Base-by-base conservation (phyloP, 2,888 invertebrate genomes). In the Agrochola lota region DNA sequence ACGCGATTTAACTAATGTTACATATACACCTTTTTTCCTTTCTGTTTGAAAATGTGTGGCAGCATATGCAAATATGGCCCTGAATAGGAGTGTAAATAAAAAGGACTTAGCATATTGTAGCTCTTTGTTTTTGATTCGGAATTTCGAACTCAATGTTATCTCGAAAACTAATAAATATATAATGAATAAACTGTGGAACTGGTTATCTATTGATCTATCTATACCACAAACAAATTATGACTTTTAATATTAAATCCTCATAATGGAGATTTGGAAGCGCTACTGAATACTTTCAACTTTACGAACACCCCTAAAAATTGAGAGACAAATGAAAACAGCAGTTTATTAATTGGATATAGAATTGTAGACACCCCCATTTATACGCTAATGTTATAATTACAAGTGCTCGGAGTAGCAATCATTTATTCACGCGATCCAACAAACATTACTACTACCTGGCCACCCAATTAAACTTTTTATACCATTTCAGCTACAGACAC, bases 341-440 rank as follows among this genome's bases (percentile, higher is more conserved):
- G n/a, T 17, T 11, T 17, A 23, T 59, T 43, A 30, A 70, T 69
- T 70, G 40, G n/a, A 60, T 8, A 5, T 46, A 46, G 46, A 46
- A 15, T 46, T 46, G n/a, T 52, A n/a, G 43, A 71, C 79, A 20
- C 52, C 15, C 7, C 2, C 11, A n/a, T 79, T 20, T 60, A 52
- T n/a, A n/a, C 23, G 55, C 9, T 20, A 83, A 62, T 35, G 30
- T 60, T 70, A 43, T 43, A 57, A 46, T 43, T 35, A 23, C 30
- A 43, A 62, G 52, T 60, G 8, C n/a, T n/a, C n/a, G n/a, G n/a
- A 55, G 59, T 64, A 26, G 59, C 46, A 17, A 78, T 55, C 71
- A 60, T 70, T 46, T 77, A 4, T 70, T 49, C 84, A 81, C 84
- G 78, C 79, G 59, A 83, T 78, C 46, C 55, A 72, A n/a, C 46